phyloP scores from a whole-genome alignment of 2,888 invertebrate genomes.

The Escarpia spicata region DNA sequence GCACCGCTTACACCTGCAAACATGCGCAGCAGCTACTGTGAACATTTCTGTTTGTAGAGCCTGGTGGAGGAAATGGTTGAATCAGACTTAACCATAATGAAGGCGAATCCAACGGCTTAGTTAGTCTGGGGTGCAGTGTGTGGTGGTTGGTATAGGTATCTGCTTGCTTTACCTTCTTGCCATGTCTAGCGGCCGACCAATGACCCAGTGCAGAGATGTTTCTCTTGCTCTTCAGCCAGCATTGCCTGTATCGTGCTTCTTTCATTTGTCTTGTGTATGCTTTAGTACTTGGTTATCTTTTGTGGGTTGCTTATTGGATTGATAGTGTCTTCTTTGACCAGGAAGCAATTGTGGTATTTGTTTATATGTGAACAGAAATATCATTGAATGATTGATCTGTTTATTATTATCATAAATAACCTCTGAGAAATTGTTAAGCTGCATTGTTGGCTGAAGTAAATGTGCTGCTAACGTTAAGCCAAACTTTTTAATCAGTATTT shows the following conservation, averaged over 20 bases:
- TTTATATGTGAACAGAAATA: not conserved
- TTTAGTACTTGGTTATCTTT: not conserved
- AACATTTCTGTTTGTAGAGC: conserved; percentile 69
- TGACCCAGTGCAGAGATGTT: not conserved
- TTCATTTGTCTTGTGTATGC: not conserved
- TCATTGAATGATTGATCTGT: not conserved
- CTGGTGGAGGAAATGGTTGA: conserved; percentile 94
- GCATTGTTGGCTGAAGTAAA: not conserved
- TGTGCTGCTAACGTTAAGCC: not conserved
- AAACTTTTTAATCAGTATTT: not conserved
- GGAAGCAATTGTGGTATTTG: not conserved
- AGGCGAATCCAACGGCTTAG: conserved; percentile 85
- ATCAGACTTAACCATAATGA: conserved; percentile 90
- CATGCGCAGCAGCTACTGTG: not conserved
- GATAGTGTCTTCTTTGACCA: not conserved
- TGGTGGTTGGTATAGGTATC: not conserved
- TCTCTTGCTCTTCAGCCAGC: not conserved
- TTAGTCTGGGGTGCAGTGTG: not conserved
- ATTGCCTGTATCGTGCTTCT: not conserved
- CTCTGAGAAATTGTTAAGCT: not conserved
- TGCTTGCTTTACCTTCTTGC: conserved; percentile 24
- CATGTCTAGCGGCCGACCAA: conserved; percentile 38
- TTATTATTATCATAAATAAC: not conserved
- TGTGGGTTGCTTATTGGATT: not conserved
- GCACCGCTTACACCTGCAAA: not conserved